phyloP scores from a whole-genome alignment of 1,140 invertebrate species.

The Idris sp. region DNA sequence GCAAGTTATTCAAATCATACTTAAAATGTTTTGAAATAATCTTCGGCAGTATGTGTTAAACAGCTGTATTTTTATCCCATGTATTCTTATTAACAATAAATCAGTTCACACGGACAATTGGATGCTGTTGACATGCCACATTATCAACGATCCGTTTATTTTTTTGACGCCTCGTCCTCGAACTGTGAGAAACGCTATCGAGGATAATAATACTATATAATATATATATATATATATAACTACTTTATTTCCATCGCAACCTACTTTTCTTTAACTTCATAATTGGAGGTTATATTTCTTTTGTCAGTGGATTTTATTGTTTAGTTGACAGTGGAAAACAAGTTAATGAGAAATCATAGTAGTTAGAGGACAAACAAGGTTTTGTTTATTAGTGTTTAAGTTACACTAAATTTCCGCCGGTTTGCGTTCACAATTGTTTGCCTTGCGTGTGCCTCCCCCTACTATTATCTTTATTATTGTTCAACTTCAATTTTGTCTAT shows the following conservation, averaged over 20 bases:
- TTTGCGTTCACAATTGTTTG: background rate
- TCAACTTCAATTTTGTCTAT: too few relatives aligned
- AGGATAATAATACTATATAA: background rate
- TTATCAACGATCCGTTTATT: constrained; percentile 38
- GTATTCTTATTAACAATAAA: constrained; percentile 43
- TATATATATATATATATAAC: constrained; percentile 9
- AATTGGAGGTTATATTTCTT: constrained; percentile 29
- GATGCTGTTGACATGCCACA: constrained; percentile 21
- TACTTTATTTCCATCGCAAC: constrained; percentile 31
- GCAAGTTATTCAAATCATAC: too few relatives aligned
- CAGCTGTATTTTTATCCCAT: constrained; percentile 20
- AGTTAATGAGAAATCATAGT: constrained; percentile 26
- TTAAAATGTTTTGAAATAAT: too few relatives aligned
- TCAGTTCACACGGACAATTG: constrained; percentile 47
- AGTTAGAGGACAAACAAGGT: constrained; percentile 17
- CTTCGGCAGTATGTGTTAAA: constrained; percentile 34
- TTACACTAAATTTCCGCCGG: constrained; percentile 1
- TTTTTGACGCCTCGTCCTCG: constrained; percentile 21
- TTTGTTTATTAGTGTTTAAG: constrained; percentile 1
- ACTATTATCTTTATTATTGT: too few relatives aligned
- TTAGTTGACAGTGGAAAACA: constrained; percentile 23
- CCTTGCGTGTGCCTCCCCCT: too few relatives aligned
- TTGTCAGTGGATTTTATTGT: constrained; percentile 33
- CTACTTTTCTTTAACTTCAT: constrained; percentile 40
- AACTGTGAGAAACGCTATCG: constrained; percentile 29